A percentile compares a stretch with the other conserved stretches of the same genome.
These are phyloP conservation scores for Arothron firmamentum DNA, from an alignment of 2,113 vertebrate genomes.

Conservation along the genomic window DNA sequence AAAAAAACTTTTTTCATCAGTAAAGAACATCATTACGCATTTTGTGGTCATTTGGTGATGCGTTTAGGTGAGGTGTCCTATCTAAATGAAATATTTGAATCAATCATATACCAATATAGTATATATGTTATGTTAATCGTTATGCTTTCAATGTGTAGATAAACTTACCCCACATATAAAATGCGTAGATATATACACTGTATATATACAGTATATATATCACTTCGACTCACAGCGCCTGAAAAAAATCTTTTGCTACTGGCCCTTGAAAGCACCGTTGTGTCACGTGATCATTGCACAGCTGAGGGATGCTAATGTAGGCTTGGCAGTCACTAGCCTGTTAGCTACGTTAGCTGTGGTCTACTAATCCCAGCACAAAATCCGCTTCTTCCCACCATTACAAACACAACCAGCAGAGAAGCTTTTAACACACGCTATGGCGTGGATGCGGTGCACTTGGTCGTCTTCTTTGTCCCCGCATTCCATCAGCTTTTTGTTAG, in stretches of 20 bases:
- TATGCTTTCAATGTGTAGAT: too few relatives aligned
- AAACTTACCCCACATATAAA: too few relatives aligned
- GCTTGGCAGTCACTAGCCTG: conserved; percentile 53
- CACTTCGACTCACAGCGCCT: too few relatives aligned
- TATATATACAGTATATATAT: too few relatives aligned
- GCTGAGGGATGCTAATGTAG: conserved; percentile 61
- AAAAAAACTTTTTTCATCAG: too few relatives aligned
- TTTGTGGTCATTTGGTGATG: too few relatives aligned
- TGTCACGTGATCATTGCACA: conserved; percentile 64
- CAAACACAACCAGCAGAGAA: not conserved
- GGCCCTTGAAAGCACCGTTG: conserved; percentile 29
- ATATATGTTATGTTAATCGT: too few relatives aligned
- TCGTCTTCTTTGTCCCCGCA: conserved; percentile 6
- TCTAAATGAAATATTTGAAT: too few relatives aligned
- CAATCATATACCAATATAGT: too few relatives aligned
- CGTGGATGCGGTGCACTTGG: conserved; percentile 20
- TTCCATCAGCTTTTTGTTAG: conserved; percentile 23
- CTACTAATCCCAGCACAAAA: conserved; percentile 27
- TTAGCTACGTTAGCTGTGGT: conserved; percentile 58
- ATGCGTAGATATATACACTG: too few relatives aligned
- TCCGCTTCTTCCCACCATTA: conserved; percentile 8
- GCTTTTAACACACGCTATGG: conserved; percentile 36
- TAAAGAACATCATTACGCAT: too few relatives aligned
- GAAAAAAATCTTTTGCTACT: not conserved
- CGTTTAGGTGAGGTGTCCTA: too few relatives aligned